Base-by-base conservation (phyloP, 2,113 vertebrate species). In the Myrmophylax atrothorax region DNA sequence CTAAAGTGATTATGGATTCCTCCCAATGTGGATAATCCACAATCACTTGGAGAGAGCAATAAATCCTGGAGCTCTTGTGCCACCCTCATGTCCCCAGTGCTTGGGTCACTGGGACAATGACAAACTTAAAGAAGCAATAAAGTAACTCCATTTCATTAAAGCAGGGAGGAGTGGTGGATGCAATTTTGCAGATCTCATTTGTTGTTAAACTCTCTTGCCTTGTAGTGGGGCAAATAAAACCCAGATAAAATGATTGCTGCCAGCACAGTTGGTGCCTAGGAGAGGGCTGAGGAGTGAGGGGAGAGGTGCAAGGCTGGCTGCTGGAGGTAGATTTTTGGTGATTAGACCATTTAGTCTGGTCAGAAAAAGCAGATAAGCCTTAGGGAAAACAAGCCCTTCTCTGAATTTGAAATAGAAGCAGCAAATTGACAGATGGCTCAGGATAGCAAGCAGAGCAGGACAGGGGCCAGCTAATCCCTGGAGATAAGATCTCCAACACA, bases 321-420 rank as follows among this genome's bases (percentile, higher is more conserved):
- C 79, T 84, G 82, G 63, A 74, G 75, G 58, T 66, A 69, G 78
- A 69, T 28, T 12, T 56, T 92, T 78, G n/a, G 37, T 68, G 83
- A 33, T 93, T 84, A 92, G 40, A 60, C 59, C 53, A 69, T 90
- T 78, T 70, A 90, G 94, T 64, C 70, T 73, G 55, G 55, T 83
- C 75, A 79, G 67, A 58, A 86, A 76, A 42, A 67, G 55, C 72
- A 88, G 94, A 92, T 96, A 95, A 97, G 83, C 63, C 83, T 73
- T 26, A 83, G 82, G 88, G 44, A 69, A 94, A 97, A 95, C 90
- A 97, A 92, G 67, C 22, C 72, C 67, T 73, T 58, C 64, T 90
- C 74, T 92, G 92, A 95, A 92, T 94, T 69, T 94, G 90, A 94
- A 97, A 91, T 85, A 89, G 90, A 95, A 78, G 79, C 31, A 86